A percentile compares a stretch with the other conserved stretches of the same genome.
Conservation (phyloP, 30 jellyfish, hydroid and myxozoan genomes). For the Chironex yamaguchii region DNA sequence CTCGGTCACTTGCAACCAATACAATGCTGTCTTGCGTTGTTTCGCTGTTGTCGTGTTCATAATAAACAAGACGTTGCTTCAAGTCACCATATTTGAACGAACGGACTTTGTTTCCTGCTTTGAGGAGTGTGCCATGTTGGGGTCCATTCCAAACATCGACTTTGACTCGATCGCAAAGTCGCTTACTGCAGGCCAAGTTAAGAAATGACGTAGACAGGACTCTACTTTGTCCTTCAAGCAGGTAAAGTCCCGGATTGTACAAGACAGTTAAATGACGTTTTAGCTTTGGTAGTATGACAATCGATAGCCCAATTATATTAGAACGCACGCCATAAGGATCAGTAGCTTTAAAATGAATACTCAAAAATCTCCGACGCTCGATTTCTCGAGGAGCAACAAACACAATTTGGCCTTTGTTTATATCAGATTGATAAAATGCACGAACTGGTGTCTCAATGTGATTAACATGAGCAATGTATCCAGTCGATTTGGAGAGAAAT, state of each 20-base stretch:
- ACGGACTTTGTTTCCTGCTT: neutral
- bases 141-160: neutral
- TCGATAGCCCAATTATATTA: neutral
- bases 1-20: conserved; percentile 23
- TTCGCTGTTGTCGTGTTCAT: conserved; percentile 70
- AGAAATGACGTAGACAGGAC: neutral
- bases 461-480: conserved; percentile 45
- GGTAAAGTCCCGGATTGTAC: neutral
- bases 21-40: conserved; percentile 31
- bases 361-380: neutral
- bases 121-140: neutral
- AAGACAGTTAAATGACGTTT: neutral
- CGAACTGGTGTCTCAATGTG: conserved; percentile 47
- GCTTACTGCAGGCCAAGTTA: neutral
- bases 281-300: neutral
- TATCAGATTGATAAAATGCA: conserved; percentile 51
- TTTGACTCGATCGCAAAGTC: neutral
- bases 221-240: neutral
- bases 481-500: conserved; percentile 3
- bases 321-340: neutral
- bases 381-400: conserved; percentile 56
- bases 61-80: neutral
- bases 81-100: conserved; percentile 8
- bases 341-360: neutral
- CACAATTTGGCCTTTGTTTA: conserved; percentile 38